Base-by-base conservation (phyloP, 92 coral and sea anemone species). In the Isaurus tuberculatus region DNA sequence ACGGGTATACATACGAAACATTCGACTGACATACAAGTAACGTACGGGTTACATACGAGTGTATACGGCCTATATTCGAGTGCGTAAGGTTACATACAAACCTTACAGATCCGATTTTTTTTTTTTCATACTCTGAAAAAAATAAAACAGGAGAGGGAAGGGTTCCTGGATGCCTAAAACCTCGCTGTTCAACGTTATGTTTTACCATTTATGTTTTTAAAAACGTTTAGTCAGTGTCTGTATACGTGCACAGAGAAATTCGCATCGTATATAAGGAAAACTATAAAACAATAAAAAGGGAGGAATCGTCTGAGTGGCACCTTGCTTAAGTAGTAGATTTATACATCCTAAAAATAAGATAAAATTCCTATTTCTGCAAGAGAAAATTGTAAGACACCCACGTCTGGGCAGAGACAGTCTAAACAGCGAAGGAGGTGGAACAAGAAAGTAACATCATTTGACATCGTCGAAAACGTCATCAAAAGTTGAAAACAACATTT, bases 171-270 rank as follows among this genome's bases (percentile, higher is more conserved):
- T 53, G 17, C 61, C 61, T n/a, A 53, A 53, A 53, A 53, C 61
- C 61, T 20, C 3, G 23, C n/a, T n/a, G n/a, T n/a, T n/a, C n/a
- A n/a, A n/a, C n/a, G n/a, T n/a, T n/a, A n/a, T n/a, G n/a, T n/a
- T n/a, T n/a, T n/a, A n/a, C n/a, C n/a, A n/a, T n/a, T n/a, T n/a
- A n/a, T n/a, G n/a, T n/a, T n/a, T n/a, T n/a, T n/a, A 53, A 53
- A 53, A 53, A 53, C 19, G 61, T 53, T 53, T 14, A 14, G 61
- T 53, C 61, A 53, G 61, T 9, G 4, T 53, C 61, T 53, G 61
- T 53, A 53, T 58, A 58, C 65, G 26, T 20, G 30, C 66, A 60
- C 66, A 60, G 66, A 23, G 66, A 60, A n/a, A 60, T 60, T 60
- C 31, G 28, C 66, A 60, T 60, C 66, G 66, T 60, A 49, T 3